Percentiles rank a stretch among this genome's conserved stretches.
These are phyloP conservation scores for Perodicticus potto DNA, from an alignment of 2,797 vertebrate species.

Conservation along the genomic window DNA sequence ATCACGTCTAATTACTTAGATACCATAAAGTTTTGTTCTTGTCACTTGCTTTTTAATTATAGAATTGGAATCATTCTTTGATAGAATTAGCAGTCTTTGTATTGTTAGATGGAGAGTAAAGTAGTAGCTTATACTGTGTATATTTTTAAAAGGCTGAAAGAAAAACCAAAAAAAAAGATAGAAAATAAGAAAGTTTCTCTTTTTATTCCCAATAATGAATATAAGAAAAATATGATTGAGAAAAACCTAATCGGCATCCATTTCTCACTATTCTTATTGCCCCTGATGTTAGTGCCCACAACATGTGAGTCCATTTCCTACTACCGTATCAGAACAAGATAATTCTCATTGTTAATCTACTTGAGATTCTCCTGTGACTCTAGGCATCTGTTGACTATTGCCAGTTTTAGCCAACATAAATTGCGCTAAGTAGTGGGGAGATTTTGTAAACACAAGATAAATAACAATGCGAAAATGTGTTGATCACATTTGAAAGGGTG, in stretches of 20 bases:
- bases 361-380: not conserved
- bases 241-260: not conserved
- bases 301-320: not conserved
- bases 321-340: not conserved
- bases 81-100: constrained; percentile 8
- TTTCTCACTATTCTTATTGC: not conserved
- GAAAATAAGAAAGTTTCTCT: constrained; percentile 1
- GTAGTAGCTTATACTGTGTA: not conserved
- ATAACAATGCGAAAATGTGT: constrained; percentile 61
- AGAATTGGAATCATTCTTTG: constrained; percentile 56
- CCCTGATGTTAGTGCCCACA: not conserved
- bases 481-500: not conserved
- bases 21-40: constrained; percentile 36
- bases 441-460: constrained; percentile 10
- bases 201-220: not conserved
- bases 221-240: not conserved
- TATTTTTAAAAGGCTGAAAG: not conserved
- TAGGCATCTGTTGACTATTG: constrained; percentile 18
- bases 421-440: not conserved
- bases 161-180: not conserved
- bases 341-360: not conserved
- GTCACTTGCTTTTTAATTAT: constrained; percentile 57
- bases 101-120: not conserved
- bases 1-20: constrained; percentile 70
- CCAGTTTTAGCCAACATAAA: not conserved